Base-by-base conservation (phyloP, 37 sponge, comb jelly and placozoan species). In the Dysidea cf. avara region DNA sequence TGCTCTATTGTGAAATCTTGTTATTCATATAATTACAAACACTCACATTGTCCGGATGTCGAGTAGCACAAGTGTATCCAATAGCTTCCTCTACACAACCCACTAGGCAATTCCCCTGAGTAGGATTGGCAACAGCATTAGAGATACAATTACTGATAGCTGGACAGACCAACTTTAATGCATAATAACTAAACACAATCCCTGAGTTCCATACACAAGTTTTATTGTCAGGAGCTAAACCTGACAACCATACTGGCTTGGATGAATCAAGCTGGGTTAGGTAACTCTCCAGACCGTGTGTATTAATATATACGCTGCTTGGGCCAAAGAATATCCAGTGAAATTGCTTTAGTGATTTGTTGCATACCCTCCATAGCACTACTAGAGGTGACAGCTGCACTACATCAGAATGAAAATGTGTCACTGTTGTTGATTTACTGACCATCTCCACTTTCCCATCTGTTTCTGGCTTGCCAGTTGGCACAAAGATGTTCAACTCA, bases 151-250 rank as follows among this genome's bases (percentile, higher is more conserved):
- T 49, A 3, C 48, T 36, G 30, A 78, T 58, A 26, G 50, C 59
- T 11, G 68, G 51, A 31, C 79, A 78, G n/a, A 78, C 13, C 25
- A 40, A 59, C 14, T 13, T 12, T 1, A 78, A 49, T 18, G 47
- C 28, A 24, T 22, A 29, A 49, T 78, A 34, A 40, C 79, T 78
- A 34, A 78, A 50, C 20, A 78, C 35, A 26, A n/a, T 78, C n/a
- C 79, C 79, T 28, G 79, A 59, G 32, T 69, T 68, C 21, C 53
- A 22, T 37, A 78, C 46, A 28, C 79, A 78, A 39, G 43, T 66
- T 37, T 66, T 33, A 3, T 56, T 58, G 2, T 56, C 30, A 6
- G 48, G 32, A 24, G 67, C 21, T 56, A 57, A n/a, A 68, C 79
- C 18, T 68, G 47, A 36, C 68, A 78, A 4, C 60, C 69, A 30